Conservation (phyloP, 2,797 vertebrate genomes). For the Philypnodon macrostomus region DNA sequence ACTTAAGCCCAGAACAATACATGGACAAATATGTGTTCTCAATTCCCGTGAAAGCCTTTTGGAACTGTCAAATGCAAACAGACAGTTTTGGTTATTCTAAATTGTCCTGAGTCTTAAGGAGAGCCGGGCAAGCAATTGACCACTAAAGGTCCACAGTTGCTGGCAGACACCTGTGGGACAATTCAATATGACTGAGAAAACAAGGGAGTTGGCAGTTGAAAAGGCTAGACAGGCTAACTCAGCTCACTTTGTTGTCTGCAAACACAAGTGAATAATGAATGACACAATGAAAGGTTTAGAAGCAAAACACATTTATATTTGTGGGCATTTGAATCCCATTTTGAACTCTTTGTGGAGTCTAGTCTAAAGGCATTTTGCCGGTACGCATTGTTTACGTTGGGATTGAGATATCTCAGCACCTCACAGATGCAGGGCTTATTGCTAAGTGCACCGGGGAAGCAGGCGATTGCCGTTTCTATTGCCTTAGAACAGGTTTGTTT, state of each 20-base stretch:
- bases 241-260: conserved; percentile 1
- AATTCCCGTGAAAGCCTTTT: conserved; percentile 10
- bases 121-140: too few relatives aligned
- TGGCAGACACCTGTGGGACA: neutral
- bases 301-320: conserved; percentile 7
- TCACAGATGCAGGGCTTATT: conserved; percentile 49
- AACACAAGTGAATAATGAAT: too few relatives aligned
- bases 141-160: too few relatives aligned
- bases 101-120: too few relatives aligned
- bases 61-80: conserved; percentile 12
- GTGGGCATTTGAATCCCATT: neutral
- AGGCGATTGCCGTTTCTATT: conserved; percentile 8
- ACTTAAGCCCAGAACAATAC: conserved; percentile 26
- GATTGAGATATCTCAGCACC: conserved; percentile 47
- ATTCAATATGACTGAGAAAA: conserved; percentile 23
- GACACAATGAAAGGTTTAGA: conserved; percentile 1
- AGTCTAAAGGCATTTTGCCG: conserved; percentile 23
- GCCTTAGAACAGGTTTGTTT: conserved; percentile 4
- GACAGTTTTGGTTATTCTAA: too few relatives aligned
- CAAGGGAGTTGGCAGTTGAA: conserved; percentile 20
- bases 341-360: conserved; percentile 23
- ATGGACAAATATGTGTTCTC: conserved; percentile 7
- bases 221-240: conserved; percentile 13
- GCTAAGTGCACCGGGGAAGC: conserved; percentile 6
- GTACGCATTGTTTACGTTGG: conserved; percentile 30